Evolutionary conservation across 2,888 invertebrate species (phyloP).

Genomic region (Phymatocera aterrima): DNA sequence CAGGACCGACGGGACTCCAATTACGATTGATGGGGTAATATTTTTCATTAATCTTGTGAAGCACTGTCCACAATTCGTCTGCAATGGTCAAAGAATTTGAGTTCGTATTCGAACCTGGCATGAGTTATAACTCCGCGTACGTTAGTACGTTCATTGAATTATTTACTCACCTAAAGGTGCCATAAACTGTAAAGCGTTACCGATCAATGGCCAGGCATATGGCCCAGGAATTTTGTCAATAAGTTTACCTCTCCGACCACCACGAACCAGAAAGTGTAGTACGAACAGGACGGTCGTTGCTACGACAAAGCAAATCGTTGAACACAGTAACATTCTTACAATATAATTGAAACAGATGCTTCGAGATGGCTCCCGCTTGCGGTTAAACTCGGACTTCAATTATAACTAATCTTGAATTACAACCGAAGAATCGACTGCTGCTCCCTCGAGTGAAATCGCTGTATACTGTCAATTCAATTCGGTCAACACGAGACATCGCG

Average conservation of each 20-base stretch:
- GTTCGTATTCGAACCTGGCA: background rate
- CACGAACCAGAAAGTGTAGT: slow-evolving; percentile 39
- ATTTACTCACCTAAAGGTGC: slow-evolving; percentile 57
- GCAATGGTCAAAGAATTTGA: background rate
- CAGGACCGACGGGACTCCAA: slow-evolving; percentile 53
- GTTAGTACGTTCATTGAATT: background rate
- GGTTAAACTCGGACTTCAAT: background rate
- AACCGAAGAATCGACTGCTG: no score
- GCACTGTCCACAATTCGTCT: slow-evolving; percentile 58
- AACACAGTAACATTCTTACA: background rate
- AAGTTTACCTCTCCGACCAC: slow-evolving; percentile 61
- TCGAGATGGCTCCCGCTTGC: background rate
- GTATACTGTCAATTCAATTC: no score
- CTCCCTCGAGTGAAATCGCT: no score
- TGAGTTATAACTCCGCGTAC: background rate
- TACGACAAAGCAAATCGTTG: background rate
- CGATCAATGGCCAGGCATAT: slow-evolving; percentile 62
- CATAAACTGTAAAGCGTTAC: slow-evolving; percentile 61
- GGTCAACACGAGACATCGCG: no score
- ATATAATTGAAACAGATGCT: background rate
- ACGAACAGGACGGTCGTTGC: background rate
- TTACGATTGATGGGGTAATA: slow-evolving; percentile 64
- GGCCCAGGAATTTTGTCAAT: slow-evolving; percentile 70
- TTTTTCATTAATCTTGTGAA: slow-evolving; percentile 50
- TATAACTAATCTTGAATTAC: background rate